These are phyloP conservation scores for Chelonus formosanus DNA, from an alignment of 2,888 invertebrate genomes.

Conservation along the genomic window DNA sequence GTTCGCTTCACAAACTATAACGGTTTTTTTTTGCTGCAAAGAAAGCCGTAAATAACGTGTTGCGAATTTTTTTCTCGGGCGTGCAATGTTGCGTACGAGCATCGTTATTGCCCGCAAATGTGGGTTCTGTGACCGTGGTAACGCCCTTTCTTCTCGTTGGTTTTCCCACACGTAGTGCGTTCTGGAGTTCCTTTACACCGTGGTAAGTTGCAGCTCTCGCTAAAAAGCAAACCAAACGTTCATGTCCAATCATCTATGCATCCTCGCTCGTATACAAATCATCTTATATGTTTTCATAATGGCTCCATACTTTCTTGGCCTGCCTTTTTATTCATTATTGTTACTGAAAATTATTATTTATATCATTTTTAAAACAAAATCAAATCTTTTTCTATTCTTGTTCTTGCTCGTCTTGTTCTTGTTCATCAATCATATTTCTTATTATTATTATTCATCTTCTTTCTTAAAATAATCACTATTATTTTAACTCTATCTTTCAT, in stretches of 20 bases:
- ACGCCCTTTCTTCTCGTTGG: slow-evolving; percentile 66
- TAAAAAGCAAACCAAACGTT: slow-evolving; percentile 48
- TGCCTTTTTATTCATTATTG: slow-evolving; percentile 28
- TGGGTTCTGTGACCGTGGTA: slow-evolving; percentile 65
- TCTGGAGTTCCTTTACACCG: slow-evolving; percentile 98
- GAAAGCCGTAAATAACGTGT: slow-evolving; percentile 24
- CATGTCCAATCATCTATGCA: slow-evolving; percentile 45
- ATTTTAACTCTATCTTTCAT: background rate
- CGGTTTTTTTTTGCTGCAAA: background rate
- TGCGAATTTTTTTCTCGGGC: slow-evolving; percentile 29
- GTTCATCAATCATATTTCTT: no score
- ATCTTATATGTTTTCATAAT: slow-evolving; percentile 49
- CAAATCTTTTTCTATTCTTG: slow-evolving; percentile 5
- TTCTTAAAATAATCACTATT: background rate
- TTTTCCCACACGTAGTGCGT: slow-evolving; percentile 81
- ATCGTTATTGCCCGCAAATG: slow-evolving; percentile 51
- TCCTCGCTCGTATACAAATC: slow-evolving; percentile 48
- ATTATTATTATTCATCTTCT: no score
- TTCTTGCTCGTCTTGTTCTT: background rate
- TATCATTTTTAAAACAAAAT: background rate
- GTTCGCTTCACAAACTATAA: slow-evolving; percentile 12
- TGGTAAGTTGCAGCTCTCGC: slow-evolving; percentile 86
- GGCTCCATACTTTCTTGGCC: slow-evolving; percentile 43
- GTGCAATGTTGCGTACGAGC: slow-evolving; percentile 53
- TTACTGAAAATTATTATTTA: background rate